phyloP scores from a whole-genome alignment of 2,888 invertebrate species.

The Cheilosia urbana region DNA sequence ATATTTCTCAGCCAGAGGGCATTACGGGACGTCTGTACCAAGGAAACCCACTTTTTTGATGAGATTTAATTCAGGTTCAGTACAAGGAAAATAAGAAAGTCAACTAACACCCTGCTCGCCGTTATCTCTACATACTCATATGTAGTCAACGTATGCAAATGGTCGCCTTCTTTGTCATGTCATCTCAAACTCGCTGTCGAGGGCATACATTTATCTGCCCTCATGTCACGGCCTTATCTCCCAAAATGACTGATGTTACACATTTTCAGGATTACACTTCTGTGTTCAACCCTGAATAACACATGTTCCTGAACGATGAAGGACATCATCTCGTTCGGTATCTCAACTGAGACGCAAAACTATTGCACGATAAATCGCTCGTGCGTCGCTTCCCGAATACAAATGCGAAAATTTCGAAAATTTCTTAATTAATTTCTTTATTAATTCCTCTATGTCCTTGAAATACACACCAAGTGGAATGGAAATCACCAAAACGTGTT shows the following conservation, averaged over 20 bases:
- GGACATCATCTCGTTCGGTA: conserved; percentile 18
- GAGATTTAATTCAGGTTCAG: neutral
- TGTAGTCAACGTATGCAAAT: neutral
- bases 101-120: neutral
- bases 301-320: conserved; percentile 37
- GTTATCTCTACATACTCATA: neutral
- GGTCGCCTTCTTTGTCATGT: conserved; percentile 17
- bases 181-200: conserved; percentile 18
- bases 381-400: conserved; percentile 27
- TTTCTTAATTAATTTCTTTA: conserved; percentile 63
- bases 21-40: too few relatives aligned
- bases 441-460: conserved; percentile 36
- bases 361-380: conserved; percentile 7
- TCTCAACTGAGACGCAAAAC: neutral
- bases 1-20: too few relatives aligned
- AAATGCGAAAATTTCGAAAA: conserved; percentile 51
- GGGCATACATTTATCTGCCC: conserved; percentile 5
- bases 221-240: conserved; percentile 48
- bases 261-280: conserved; percentile 14
- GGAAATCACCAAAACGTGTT: conserved; percentile 22
- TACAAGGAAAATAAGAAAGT: neutral
- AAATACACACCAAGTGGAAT: neutral
- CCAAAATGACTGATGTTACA: conserved; percentile 53
- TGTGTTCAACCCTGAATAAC: conserved; percentile 10
- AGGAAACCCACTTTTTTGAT: too few relatives aligned